Conservation (phyloP, 2,888 invertebrate genomes). For the Chrysomela aeneicollis region DNA sequence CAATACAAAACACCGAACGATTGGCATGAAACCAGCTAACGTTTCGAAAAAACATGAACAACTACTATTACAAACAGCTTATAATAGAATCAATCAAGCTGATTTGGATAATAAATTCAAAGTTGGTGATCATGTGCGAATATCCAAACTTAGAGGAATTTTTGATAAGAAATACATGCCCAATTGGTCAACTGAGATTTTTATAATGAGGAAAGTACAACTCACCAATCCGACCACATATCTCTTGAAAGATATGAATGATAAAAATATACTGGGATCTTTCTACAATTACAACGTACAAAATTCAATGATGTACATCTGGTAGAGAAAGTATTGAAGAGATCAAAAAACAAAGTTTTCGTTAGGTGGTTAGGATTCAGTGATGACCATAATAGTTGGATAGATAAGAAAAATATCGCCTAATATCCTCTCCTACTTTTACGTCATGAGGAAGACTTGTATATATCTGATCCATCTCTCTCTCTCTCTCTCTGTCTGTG, state of each 20-base stretch:
- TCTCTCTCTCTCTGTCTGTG: not conserved
- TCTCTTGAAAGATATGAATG: not conserved
- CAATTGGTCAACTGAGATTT: too few relatives aligned
- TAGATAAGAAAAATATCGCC: too few relatives aligned
- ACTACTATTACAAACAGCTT: slow-evolving; percentile 39
- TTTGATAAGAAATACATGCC: too few relatives aligned
- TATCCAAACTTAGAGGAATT: slow-evolving; percentile 45
- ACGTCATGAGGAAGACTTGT: too few relatives aligned
- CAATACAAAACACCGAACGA: slow-evolving; percentile 51
- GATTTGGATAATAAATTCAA: slow-evolving; percentile 32
- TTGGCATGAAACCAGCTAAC: slow-evolving; percentile 50
- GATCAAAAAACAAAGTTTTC: not conserved
- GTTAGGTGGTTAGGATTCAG: not conserved
- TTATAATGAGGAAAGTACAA: not conserved
- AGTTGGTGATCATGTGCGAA: slow-evolving; percentile 43
- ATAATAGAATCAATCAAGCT: slow-evolving; percentile 42
- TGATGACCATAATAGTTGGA: not conserved
- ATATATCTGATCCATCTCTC: too few relatives aligned
- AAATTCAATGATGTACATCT: slow-evolving; percentile 11
- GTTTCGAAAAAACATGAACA: slow-evolving; percentile 52
- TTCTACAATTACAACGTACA: not conserved
- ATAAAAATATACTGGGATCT: not conserved
- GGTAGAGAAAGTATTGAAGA: not conserved
- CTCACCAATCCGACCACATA: not conserved
- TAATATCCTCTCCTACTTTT: too few relatives aligned